These are phyloP conservation scores for Nudaria mundana DNA, from an alignment of 2,888 invertebrate genomes.

Conservation along the genomic window DNA sequence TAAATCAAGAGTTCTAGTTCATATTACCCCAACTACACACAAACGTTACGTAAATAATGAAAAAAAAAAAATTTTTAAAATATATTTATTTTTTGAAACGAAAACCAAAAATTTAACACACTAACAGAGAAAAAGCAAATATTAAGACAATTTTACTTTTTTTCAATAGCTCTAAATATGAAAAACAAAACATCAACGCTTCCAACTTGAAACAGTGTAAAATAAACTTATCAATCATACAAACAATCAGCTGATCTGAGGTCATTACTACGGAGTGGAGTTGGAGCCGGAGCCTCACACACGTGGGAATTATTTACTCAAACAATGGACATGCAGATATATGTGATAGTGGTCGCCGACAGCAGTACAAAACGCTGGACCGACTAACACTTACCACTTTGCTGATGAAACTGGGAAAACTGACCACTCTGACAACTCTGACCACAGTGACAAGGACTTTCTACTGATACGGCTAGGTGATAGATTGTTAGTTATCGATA, in stretches of 20 bases:
- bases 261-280: slow-evolving; percentile 53
- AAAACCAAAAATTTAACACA: too few relatives aligned
- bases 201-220: slow-evolving; percentile 21
- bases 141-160: neutral
- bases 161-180: neutral
- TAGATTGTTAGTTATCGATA: too few relatives aligned
- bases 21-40: too few relatives aligned
- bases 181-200: slow-evolving; percentile 5
- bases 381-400: slow-evolving; percentile 21
- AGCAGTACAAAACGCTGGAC: slow-evolving; percentile 6
- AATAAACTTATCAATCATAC: slow-evolving; percentile 33
- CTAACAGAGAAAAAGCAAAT: neutral
- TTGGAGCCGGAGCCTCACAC: too few relatives aligned
- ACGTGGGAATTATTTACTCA: slow-evolving; percentile 56
- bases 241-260: slow-evolving; percentile 36
- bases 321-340: slow-evolving; percentile 48
- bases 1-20: too few relatives aligned
- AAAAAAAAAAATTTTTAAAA: too few relatives aligned
- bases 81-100: too few relatives aligned
- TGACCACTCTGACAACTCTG: too few relatives aligned
- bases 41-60: too few relatives aligned
- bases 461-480: too few relatives aligned
- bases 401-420: too few relatives aligned
- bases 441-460: too few relatives aligned
- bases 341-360: slow-evolving; percentile 20